Base-by-base conservation (phyloP, 2,113 vertebrate species). In the Megaceryle torquata region DNA sequence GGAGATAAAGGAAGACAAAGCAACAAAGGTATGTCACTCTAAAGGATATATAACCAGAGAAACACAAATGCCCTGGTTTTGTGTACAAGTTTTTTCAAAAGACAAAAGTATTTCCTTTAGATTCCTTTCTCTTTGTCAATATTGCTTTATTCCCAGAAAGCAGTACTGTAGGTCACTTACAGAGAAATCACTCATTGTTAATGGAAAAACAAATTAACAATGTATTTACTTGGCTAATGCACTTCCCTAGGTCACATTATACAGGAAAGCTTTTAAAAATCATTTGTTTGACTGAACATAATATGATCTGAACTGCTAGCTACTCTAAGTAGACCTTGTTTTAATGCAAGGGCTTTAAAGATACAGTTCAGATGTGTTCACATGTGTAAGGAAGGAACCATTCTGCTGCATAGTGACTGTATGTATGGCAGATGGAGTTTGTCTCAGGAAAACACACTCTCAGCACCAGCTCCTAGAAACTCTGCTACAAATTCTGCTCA, bases 1-100 rank as follows among this genome's bases (percentile, higher is more conserved):
- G 88, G 77, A 91, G 84, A 92, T 93, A 96, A 95, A 97, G 95
- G 69, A 94, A 95, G 86, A 94, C 74, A 93, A 94, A 88, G 74
- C 24, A 94, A 94, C 70, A 88, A 95, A 93, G 80, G 39, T 56
- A 86, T 86, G 77, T 89, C 89, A 82, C 70, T 93, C 72, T 74
- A 76, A 82, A 86, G 43, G 67, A 63, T 86, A 84, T 68, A 95
- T 96, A 97, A 88, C 81, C 72, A 96, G 85, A 80, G 54, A 82
- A 81, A 92, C 15, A 67, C 25, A 28, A 41, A 5, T 9, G 39
- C 24, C 48, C 88, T 94, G 71, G 78, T 60, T 83, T 75, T 86
- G 53, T 19, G 24, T 44, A 59, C 14, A 81, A 87, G 60, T 80
- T 95, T 86, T 70, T 35, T 79, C 8, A 2, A 93, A 93, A 86